phyloP scores from a whole-genome alignment of 2,888 invertebrate species.

The Leucozona laternaria region DNA sequence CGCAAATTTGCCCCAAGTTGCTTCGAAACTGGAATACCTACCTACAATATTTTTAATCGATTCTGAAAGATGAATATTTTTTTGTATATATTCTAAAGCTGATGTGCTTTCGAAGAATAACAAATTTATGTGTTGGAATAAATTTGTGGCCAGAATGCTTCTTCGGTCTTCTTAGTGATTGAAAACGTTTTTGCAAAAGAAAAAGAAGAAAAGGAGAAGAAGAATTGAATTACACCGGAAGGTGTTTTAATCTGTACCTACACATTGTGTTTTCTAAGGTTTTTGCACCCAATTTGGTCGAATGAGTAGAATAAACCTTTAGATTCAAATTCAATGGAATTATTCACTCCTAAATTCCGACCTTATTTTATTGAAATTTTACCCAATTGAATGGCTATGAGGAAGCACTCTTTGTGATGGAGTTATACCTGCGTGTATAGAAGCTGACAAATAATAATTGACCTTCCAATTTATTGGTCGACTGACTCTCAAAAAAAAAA shows the following conservation, averaged over 20 bases:
- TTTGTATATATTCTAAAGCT: not conserved
- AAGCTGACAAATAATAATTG: not conserved
- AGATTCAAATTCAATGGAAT: slow-evolving; percentile 1
- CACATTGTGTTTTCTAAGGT: not conserved
- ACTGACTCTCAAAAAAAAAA: not conserved
- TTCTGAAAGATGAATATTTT: slow-evolving; percentile 15
- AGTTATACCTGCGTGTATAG: not conserved
- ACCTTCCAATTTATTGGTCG: not conserved
- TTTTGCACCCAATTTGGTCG: slow-evolving; percentile 4
- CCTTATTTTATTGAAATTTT: not conserved
- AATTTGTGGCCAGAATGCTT: not conserved
- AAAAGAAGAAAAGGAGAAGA: no score
- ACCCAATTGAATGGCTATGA: not conserved
- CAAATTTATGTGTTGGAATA: not conserved
- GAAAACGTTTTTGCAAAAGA: not conserved
- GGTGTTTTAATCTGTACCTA: slow-evolving; percentile 6
- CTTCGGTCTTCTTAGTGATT: not conserved
- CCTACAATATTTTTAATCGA: slow-evolving; percentile 61
- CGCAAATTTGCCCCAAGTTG: slow-evolving; percentile 25
- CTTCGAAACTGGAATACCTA: not conserved
- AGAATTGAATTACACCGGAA: not conserved
- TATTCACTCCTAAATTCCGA: not conserved
- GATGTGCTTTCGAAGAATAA: not conserved
- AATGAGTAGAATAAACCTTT: not conserved
- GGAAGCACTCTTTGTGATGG: not conserved